Evolutionary conservation across 2,888 invertebrate genomes (phyloP).

Genomic region (Nemotelus pantherinus): DNA sequence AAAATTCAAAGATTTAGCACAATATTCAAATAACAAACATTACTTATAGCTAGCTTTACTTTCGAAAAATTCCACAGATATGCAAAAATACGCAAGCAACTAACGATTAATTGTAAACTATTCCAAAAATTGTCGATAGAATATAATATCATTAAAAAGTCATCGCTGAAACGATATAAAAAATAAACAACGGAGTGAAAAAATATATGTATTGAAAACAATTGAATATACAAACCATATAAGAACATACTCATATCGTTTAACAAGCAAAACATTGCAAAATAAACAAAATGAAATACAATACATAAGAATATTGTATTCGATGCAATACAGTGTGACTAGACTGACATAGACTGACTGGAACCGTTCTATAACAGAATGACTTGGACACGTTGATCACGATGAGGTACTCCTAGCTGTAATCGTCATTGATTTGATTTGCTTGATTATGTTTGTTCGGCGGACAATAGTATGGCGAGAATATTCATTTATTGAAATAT

Average conservation of each 20-base stretch:
- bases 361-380: constrained; percentile 47
- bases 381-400: constrained; percentile 47
- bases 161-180: not conserved
- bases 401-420: constrained; percentile 37
- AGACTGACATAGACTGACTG: not conserved
- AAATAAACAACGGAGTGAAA: not conserved
- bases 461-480: not conserved
- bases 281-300: constrained; percentile 27
- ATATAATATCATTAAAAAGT: not conserved
- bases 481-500: not conserved
- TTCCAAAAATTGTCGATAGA: not conserved
- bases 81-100: constrained; percentile 26
- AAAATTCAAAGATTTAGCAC: no score
- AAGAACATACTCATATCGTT: not conserved
- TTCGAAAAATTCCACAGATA: no score
- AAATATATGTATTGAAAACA: not conserved
- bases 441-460: no score
- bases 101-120: constrained; percentile 1
- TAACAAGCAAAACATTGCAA: constrained; percentile 33
- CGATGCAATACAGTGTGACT: constrained; percentile 1
- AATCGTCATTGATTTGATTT: not conserved
- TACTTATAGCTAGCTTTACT: no score
- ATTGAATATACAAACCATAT: constrained; percentile 10
- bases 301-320: not conserved
- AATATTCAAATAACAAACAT: no score